Evolutionary conservation across 2,113 vertebrate genomes (phyloP), one percentile per base, ranked within the genome.

Genomic region (Phalacrocorax carbo): DNA sequence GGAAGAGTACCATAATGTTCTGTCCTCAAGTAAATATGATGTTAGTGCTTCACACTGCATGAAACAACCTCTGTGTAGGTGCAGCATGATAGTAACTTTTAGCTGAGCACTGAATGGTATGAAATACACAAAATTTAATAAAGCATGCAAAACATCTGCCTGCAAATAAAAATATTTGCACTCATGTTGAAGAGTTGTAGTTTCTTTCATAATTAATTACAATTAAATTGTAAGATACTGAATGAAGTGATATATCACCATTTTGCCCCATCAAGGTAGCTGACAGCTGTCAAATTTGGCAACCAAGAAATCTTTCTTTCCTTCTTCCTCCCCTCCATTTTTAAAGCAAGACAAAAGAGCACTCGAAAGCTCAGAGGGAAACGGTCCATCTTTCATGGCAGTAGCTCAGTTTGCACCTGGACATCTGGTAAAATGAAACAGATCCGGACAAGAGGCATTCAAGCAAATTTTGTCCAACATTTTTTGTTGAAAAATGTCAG

Each of bases 151-250:
- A 93, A 68, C 68, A 93, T 79, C 88, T 96, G 82, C 79, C 66
- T 96, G 92, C 90, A 93, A 94, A 95, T 95, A 94, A 91, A 96
- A 96, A 97, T 97, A 97, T 95, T 95, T 96, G 93, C 95, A 95
- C 94, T 97, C 51, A 57, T 68, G 87, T 75, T 97, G 95, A 97
- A 96, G 96, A 96, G 94, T 64, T 95, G 89, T 90, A 93, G 86
- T 85, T 96, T 94, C 86, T 86, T 94, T 88, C 87, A 71, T 96
- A 97, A 96, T 96, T 95, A 97, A 90, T 94, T 94, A 92, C 81
- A 96, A 93, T 91, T 95, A 95, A 88, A 90, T 72, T 77, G 48
- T 95, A 94, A 95, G 91, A 94, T 81, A 93, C 12, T 5, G 62
- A 91, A 51, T 95, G 91, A 86, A 96, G 93, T 77, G 75, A 91